These are phyloP conservation scores for Scarus forsteni DNA, from an alignment of 2,797 vertebrate species.

Conservation along the genomic window DNA sequence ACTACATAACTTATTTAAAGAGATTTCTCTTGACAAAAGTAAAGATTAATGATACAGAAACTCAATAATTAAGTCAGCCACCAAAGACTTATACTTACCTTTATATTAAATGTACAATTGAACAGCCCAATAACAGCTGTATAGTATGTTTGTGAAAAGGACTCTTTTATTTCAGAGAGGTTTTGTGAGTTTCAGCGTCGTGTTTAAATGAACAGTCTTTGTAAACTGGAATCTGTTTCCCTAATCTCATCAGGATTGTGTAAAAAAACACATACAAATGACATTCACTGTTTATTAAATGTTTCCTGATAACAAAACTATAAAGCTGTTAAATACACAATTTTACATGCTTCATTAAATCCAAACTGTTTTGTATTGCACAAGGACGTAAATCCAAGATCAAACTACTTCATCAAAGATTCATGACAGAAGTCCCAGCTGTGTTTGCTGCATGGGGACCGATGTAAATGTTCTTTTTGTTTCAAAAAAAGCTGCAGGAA, in stretches of 20 bases:
- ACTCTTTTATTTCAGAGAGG: too few species aligned
- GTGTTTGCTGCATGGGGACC: constrained; percentile 45
- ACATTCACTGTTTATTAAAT: constrained; percentile 26
- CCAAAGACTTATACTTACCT: too few species aligned
- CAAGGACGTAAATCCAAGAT: constrained; percentile 70
- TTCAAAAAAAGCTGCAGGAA: constrained; percentile 50
- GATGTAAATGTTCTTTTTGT: constrained; percentile 44
- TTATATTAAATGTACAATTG: too few species aligned
- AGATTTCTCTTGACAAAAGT: too few species aligned
- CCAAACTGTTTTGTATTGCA: constrained; percentile 73
- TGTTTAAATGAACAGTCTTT: too few species aligned
- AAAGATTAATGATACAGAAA: too few species aligned
- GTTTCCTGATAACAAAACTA: constrained; percentile 43
- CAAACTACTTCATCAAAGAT: constrained; percentile 57
- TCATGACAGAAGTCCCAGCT: constrained; percentile 57
- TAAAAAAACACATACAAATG: constrained; percentile 16
- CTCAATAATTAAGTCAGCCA: too few species aligned
- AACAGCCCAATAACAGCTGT: too few species aligned
- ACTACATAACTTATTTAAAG: too few species aligned
- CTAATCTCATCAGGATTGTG: background rate
- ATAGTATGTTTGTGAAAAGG: too few species aligned
- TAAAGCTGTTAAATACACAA: constrained; percentile 54
- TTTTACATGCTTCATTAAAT: constrained; percentile 77
- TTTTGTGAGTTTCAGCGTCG: too few species aligned
- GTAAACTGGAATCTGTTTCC: background rate